Conservation (phyloP, 1,140 invertebrate genomes). For the Habropoda laboriosa region DNA sequence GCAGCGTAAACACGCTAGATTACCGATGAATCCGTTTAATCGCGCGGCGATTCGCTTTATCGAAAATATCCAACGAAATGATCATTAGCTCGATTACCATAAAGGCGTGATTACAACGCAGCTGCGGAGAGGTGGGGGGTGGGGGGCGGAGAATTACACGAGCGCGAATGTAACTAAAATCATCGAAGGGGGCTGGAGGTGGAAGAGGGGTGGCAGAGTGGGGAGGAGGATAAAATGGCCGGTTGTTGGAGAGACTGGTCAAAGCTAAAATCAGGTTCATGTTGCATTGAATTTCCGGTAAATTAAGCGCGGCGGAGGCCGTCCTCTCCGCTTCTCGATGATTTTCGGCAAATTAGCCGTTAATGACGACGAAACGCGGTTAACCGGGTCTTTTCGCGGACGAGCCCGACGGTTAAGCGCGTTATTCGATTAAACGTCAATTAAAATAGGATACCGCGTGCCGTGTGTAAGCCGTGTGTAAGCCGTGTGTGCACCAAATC, state of each 20-base stretch:
- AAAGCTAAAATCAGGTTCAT: constrained; percentile 60
- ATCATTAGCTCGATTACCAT: constrained; percentile 10
- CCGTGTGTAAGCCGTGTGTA: too few species aligned
- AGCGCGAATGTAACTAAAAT: constrained; percentile 16
- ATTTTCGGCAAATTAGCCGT: constrained; percentile 64
- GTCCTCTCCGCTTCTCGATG: constrained; percentile 32
- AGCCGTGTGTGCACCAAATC: too few species aligned
- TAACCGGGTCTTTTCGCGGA: constrained; percentile 52
- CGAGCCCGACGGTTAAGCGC: constrained; percentile 41
- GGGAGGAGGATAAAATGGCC: constrained; percentile 26
- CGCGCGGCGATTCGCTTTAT: background rate
- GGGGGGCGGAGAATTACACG: background rate
- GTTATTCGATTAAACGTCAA: constrained; percentile 40
- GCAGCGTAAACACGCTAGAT: background rate
- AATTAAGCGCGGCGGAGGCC: constrained; percentile 42
- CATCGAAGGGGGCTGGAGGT: too few species aligned
- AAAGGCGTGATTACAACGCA: constrained; percentile 5
- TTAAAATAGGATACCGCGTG: background rate
- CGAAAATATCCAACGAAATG: constrained; percentile 29
- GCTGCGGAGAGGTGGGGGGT: background rate
- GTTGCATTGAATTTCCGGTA: constrained; percentile 53
- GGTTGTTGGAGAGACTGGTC: constrained; percentile 38
- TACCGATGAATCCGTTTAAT: constrained; percentile 13
- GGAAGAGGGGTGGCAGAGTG: too few species aligned
- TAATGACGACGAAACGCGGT: constrained; percentile 63